A percentile compares a stretch with the other conserved stretches of the same genome.
These are phyloP conservation scores for Acrossocheilus wenchowensis DNA, from an alignment of 2,797 vertebrate species.

Conservation along the genomic window DNA sequence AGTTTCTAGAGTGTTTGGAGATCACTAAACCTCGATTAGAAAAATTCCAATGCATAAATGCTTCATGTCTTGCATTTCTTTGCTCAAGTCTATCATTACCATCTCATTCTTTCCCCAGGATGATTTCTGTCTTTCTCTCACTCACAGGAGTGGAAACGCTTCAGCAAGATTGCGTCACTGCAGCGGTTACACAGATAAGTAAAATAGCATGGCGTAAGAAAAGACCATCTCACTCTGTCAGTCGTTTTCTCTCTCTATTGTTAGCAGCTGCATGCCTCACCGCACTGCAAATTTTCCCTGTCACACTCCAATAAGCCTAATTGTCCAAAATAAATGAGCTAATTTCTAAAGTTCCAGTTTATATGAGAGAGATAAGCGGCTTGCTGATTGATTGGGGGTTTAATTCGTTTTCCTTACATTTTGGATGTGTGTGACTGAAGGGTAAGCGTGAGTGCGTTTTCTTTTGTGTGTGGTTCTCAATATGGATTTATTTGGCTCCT, in stretches of 20 bases:
- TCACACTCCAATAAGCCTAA: slow-evolving; percentile 99
- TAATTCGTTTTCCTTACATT: slow-evolving; percentile 72
- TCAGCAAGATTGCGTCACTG: slow-evolving; percentile 90
- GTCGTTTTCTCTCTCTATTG: slow-evolving; percentile 78
- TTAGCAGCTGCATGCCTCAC: slow-evolving; percentile 85
- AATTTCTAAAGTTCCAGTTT: slow-evolving; percentile 98
- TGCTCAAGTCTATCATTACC: slow-evolving; percentile 72
- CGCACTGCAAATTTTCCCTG: slow-evolving; percentile 93
- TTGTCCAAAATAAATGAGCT: slow-evolving; percentile 99
- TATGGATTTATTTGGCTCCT: slow-evolving; percentile 76
- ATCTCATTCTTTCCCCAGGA: slow-evolving; percentile 83
- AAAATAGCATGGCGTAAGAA: slow-evolving; percentile 92
- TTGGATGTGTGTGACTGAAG: slow-evolving; percentile 60
- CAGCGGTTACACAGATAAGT: slow-evolving; percentile 92
- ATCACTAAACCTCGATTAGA: not conserved
- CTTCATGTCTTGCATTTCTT: slow-evolving; percentile 36
- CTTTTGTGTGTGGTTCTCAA: slow-evolving; percentile 78
- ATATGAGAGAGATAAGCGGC: slow-evolving; percentile 93
- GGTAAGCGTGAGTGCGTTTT: slow-evolving; percentile 62
- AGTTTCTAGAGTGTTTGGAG: not conserved
- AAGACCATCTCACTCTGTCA: slow-evolving; percentile 87
- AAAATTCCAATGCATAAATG: not conserved
- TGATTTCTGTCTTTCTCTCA: slow-evolving; percentile 65
- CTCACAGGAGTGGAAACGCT: slow-evolving; percentile 83
- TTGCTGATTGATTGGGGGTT: slow-evolving; percentile 93